phyloP scores from a whole-genome alignment of 2,888 invertebrate genomes.

The Acleris cristana region DNA sequence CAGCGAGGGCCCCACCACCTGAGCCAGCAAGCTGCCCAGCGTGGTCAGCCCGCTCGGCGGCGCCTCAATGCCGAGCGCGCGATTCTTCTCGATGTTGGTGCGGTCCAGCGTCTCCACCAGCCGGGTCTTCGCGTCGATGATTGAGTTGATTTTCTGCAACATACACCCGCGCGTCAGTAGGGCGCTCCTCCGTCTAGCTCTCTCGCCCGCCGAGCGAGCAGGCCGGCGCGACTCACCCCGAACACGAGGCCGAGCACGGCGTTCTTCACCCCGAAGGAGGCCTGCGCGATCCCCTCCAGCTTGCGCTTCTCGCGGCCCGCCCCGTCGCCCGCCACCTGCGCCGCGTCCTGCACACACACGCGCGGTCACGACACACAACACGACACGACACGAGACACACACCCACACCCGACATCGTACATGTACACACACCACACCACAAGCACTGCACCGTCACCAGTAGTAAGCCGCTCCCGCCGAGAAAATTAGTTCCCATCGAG shows the following conservation, averaged over 20 bases:
- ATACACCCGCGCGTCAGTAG: constrained; percentile 37
- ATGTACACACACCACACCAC: constrained; percentile 40
- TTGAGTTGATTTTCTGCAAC: constrained; percentile 91
- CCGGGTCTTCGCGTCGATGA: constrained; percentile 91
- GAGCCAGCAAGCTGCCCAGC: constrained; percentile 86
- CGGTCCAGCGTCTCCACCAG: constrained; percentile 88
- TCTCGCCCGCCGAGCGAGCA: not conserved
- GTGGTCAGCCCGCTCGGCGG: constrained; percentile 85
- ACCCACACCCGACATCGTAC: constrained; percentile 45
- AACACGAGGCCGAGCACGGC: constrained; percentile 92
- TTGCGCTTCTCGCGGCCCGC: constrained; percentile 88
- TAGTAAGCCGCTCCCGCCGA: constrained; percentile 24
- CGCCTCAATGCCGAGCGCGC: constrained; percentile 88
- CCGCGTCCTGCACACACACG: constrained; percentile 73
- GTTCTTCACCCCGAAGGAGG: constrained; percentile 89
- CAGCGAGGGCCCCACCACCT: constrained; percentile 88
- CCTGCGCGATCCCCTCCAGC: constrained; percentile 85
- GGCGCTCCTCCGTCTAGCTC: too few relatives aligned
- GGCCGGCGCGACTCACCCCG: constrained; percentile 85
- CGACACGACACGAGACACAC: constrained; percentile 33
- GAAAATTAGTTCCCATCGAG: constrained; percentile 36
- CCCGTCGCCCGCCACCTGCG: constrained; percentile 66
- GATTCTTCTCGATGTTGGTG: constrained; percentile 90
- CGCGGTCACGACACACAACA: constrained; percentile 44
- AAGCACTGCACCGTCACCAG: constrained; percentile 41